phyloP scores from a whole-genome alignment of 1,140 invertebrate genomes.

The Camponotus pennsylvanicus region DNA sequence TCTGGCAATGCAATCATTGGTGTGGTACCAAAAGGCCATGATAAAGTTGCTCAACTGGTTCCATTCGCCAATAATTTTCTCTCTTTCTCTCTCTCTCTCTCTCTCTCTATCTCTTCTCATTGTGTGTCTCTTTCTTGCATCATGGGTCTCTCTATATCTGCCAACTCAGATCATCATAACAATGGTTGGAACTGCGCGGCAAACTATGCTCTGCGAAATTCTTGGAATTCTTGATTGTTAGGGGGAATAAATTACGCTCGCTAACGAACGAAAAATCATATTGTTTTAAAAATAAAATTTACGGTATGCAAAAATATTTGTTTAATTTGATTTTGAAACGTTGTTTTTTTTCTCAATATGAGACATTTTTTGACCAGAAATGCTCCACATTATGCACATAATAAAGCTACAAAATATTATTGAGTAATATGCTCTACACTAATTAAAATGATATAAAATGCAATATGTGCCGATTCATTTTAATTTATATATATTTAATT shows the following conservation, averaged over 20 bases:
- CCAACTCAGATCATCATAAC: slow-evolving; percentile 46
- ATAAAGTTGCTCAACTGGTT: slow-evolving; percentile 71
- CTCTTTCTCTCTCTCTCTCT: too few species aligned
- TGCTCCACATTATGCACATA: neutral
- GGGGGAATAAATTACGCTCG: slow-evolving; percentile 34
- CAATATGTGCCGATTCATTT: neutral
- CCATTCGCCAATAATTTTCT: slow-evolving; percentile 54
- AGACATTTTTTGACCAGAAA: slow-evolving; percentile 10
- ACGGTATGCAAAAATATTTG: neutral
- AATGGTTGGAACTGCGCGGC: slow-evolving; percentile 21
- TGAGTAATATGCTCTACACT: neutral
- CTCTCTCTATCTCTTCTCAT: neutral
- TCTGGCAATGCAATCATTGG: slow-evolving; percentile 35
- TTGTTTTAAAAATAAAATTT: slow-evolving; percentile 38
- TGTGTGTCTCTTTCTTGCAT: slow-evolving; percentile 17
- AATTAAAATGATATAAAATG: neutral
- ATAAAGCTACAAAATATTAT: neutral
- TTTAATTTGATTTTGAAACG: slow-evolving; percentile 13
- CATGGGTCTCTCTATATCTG: slow-evolving; percentile 33
- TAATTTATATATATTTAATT: too few species aligned
- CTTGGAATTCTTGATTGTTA: slow-evolving; percentile 54
- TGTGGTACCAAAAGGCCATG: slow-evolving; percentile 59
- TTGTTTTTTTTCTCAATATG: neutral
- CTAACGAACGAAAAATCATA: slow-evolving; percentile 52
- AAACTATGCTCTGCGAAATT: slow-evolving; percentile 29